Percentiles rank a stretch among this genome's conserved stretches.
phyloP scores from a whole-genome alignment of 2,888 invertebrate species.

The Ectobius pallidus region DNA sequence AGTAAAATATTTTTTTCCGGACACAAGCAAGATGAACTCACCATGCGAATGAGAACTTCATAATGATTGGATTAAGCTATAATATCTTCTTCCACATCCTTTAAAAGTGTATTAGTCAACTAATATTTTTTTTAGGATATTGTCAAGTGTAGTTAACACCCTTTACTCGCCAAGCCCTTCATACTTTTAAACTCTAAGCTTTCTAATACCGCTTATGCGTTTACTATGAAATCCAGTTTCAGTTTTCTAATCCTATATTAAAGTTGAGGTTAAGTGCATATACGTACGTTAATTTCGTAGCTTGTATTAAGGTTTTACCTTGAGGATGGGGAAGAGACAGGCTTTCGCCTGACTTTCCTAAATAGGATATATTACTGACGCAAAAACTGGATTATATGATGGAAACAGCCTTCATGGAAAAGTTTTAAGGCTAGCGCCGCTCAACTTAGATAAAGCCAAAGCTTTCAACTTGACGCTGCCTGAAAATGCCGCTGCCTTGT shows the following conservation, averaged over 20 bases:
- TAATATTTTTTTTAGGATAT: no score
- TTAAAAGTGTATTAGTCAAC: no score
- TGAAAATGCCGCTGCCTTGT: background rate
- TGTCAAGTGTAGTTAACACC: no score
- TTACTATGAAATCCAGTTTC: slow-evolving; percentile 4
- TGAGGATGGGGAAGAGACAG: background rate
- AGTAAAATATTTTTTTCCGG: no score
- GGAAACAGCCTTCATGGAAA: no score
- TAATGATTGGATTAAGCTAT: no score
- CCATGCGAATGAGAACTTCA: no score
- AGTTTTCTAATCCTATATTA: slow-evolving; percentile 9
- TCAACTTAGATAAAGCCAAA: background rate
- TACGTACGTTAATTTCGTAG: background rate
- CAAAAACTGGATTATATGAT: slow-evolving; percentile 4
- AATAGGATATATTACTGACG: background rate
- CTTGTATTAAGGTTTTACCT: background rate
- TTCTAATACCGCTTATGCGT: slow-evolving; percentile 4
- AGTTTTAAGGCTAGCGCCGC: background rate
- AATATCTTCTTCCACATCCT: no score
- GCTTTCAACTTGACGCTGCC: background rate
- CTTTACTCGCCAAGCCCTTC: no score
- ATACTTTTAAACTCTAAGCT: no score
- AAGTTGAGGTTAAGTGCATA: background rate
- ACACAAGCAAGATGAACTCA: no score
- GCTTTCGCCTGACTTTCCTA: background rate